These are phyloP conservation scores for Centroberyx gerrardi DNA, from an alignment of 2,797 vertebrate genomes.

Conservation along the genomic window DNA sequence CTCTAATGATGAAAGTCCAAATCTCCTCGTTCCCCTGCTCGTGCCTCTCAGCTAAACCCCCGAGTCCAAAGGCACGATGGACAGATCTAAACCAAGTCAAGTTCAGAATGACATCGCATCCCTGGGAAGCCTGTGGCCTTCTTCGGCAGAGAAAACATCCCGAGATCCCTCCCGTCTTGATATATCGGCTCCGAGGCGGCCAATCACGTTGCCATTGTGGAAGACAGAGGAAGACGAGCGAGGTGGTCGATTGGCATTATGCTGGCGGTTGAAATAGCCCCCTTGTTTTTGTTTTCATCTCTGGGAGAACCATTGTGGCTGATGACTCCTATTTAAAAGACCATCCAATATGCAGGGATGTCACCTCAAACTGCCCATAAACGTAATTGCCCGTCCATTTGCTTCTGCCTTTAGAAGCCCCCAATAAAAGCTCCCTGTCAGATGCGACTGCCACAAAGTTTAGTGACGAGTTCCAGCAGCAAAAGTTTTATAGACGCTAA, in stretches of 20 bases:
- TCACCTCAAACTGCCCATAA: constrained; percentile 88
- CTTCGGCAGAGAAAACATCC: constrained; percentile 48
- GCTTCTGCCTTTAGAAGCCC: constrained; percentile 80
- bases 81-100: constrained; percentile 47
- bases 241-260: constrained; percentile 82
- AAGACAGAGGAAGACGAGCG: constrained; percentile 64
- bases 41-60: background rate
- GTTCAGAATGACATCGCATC: constrained; percentile 54
- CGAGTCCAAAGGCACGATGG: constrained; percentile 9
- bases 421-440: constrained; percentile 87
- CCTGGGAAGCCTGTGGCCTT: constrained; percentile 47
- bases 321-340: constrained; percentile 89
- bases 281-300: constrained; percentile 86
- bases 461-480: constrained; percentile 74
- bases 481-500: constrained; percentile 75
- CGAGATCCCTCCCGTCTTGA: constrained; percentile 49
- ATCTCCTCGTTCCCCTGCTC: constrained; percentile 1
- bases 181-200: constrained; percentile 68
- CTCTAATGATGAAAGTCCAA: background rate
- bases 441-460: constrained; percentile 79
- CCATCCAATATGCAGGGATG: constrained; percentile 89
- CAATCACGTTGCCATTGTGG: constrained; percentile 57
- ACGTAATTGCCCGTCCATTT: constrained; percentile 89
- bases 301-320: constrained; percentile 83
- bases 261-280: constrained; percentile 83